A percentile compares a stretch with the other conserved stretches of the same genome.
phyloP scores from a whole-genome alignment of 2,888 invertebrate species.

The Dryococelus australis region DNA sequence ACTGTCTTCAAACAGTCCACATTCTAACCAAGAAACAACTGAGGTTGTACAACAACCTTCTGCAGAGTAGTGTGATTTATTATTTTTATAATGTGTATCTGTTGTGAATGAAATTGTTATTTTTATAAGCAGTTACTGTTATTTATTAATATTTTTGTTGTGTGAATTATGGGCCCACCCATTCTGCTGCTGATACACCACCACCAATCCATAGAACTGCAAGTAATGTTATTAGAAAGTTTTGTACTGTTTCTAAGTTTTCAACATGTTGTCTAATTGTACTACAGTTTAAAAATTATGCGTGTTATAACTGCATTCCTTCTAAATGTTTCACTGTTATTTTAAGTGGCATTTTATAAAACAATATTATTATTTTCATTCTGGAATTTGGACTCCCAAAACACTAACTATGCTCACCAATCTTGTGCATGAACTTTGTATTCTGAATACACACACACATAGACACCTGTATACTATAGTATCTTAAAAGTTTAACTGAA shows the following conservation, averaged over 20 bases:
- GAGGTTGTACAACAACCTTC: neutral
- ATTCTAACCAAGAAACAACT: slow-evolving; percentile 7
- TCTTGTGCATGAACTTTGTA: too few relatives aligned
- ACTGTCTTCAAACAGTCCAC: slow-evolving; percentile 10
- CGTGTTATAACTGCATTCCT: neutral
- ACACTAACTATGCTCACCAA: too few relatives aligned
- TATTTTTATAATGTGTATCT: neutral
- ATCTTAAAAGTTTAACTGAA: too few relatives aligned
- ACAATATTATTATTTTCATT: too few relatives aligned
- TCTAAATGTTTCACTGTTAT: neutral
- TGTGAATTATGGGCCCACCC: neutral
- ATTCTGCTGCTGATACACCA: neutral
- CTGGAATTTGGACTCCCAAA: too few relatives aligned
- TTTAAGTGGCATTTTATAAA: neutral
- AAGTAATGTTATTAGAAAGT: neutral
- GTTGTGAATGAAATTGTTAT: neutral
- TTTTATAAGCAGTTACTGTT: neutral
- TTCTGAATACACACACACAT: too few relatives aligned
- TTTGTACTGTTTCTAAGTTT: neutral
- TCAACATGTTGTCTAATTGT: neutral
- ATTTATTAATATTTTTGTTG: slow-evolving; percentile 6
- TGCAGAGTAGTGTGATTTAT: neutral
- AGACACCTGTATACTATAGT: too few relatives aligned
- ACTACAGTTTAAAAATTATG: neutral
- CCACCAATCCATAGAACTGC: neutral